Evolutionary conservation across 2,888 invertebrate species (phyloP).

Genomic region (Lepidochrysops patricia): DNA sequence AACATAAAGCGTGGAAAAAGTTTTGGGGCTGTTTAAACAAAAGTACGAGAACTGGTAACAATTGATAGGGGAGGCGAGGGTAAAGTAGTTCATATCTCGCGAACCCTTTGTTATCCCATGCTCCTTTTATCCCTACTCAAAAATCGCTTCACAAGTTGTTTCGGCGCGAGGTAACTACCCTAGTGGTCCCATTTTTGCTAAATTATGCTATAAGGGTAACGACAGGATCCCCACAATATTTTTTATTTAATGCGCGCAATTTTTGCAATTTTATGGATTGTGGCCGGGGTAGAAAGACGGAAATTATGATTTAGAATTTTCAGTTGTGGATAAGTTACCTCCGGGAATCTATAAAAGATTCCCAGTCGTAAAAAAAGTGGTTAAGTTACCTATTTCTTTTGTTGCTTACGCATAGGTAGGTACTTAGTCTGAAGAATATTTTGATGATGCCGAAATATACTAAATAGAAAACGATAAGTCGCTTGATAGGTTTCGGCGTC

Average conservation of each 20-base stretch:
- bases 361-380: no score
- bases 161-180: slow-evolving; percentile 54
- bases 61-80: slow-evolving; percentile 58
- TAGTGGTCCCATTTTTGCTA: slow-evolving; percentile 56
- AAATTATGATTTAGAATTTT: neutral
- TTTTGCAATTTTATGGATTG: neutral
- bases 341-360: no score
- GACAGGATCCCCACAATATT: slow-evolving; percentile 12
- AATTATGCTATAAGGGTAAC: slow-evolving; percentile 26
- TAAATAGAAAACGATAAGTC: no score
- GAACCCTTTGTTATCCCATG: slow-evolving; percentile 60
- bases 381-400: no score
- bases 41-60: slow-evolving; percentile 64
- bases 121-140: slow-evolving; percentile 63
- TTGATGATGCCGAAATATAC: no score
- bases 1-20: slow-evolving; percentile 12
- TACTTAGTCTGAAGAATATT: no score
- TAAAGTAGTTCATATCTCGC: slow-evolving; percentile 51
- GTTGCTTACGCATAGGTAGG: no score
- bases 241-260: slow-evolving; percentile 13
- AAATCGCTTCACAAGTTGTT: slow-evolving; percentile 58
- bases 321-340: no score
- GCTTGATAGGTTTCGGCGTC: no score
- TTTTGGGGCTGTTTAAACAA: slow-evolving; percentile 34
- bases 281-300: neutral